Evolutionary conservation across 2,113 vertebrate genomes (phyloP).

Genomic region (Psilopsiagon aymara): DNA sequence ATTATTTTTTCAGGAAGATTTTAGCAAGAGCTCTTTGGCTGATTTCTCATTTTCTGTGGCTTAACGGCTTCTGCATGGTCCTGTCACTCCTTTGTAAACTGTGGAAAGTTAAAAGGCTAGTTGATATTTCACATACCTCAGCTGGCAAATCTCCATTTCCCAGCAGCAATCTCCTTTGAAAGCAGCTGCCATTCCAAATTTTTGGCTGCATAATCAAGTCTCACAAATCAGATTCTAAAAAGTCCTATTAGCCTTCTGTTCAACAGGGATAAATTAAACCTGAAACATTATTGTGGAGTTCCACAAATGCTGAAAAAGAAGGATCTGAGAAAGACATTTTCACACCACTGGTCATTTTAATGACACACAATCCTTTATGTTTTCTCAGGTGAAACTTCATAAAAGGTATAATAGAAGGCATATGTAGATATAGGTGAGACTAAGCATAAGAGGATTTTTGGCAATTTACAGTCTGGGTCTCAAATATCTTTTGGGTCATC

Average conservation of each 20-base stretch:
- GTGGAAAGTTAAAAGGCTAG: neutral
- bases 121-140: neutral
- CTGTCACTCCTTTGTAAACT: neutral
- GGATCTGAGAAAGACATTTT: neutral
- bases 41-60: neutral
- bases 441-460: neutral
- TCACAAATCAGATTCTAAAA: neutral
- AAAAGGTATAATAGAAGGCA: neutral
- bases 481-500: neutral
- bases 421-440: neutral
- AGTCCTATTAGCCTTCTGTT: neutral
- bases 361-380: neutral
- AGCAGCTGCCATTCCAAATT: neutral
- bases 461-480: neutral
- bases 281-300: neutral
- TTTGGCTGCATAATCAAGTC: neutral
- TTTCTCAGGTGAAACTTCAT: neutral
- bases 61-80: neutral
- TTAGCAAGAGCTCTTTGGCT: neutral
- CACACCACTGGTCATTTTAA: neutral
- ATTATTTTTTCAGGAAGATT: neutral
- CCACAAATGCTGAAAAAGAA: neutral
- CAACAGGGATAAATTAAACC: neutral
- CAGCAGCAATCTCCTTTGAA: neutral
- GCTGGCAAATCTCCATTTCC: neutral